A percentile compares a stretch with the other conserved stretches of the same genome.
Conservation (phyloP, 2,113 vertebrate genomes). For the Piprites chloris region DNA sequence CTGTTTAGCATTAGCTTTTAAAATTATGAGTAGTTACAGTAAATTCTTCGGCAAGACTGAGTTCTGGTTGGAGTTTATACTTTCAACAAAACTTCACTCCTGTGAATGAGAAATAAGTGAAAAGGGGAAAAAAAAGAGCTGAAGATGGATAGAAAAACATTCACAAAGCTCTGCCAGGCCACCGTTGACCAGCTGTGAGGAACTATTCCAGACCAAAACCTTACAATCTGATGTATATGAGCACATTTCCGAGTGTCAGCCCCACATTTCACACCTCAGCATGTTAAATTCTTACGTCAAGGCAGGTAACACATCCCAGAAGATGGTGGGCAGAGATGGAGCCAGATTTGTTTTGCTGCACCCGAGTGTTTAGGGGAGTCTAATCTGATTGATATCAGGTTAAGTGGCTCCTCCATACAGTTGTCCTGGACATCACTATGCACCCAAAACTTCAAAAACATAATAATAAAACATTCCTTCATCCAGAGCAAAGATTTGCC, state of each 20-base stretch:
- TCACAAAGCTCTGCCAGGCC: neutral
- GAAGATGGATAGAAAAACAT: neutral
- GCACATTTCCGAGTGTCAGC: neutral
- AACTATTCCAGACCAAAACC: neutral
- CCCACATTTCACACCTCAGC: neutral
- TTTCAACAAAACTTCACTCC: neutral
- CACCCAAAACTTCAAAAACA: neutral
- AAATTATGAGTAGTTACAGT: neutral
- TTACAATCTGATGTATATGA: neutral
- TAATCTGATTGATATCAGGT: neutral
- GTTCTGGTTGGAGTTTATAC: neutral
- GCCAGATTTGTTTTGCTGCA: neutral
- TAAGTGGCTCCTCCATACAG: neutral
- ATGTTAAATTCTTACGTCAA: neutral
- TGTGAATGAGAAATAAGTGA: neutral
- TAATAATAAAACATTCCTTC: neutral
- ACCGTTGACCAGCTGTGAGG: rapidly evolving
- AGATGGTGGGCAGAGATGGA: neutral
- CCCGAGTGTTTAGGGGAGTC: neutral
- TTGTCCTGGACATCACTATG: neutral
- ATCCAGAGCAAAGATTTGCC: neutral
- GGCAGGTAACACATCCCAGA: neutral
- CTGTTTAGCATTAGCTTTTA: neutral
- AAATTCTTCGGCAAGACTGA: neutral
- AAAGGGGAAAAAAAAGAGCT: neutral